Evolutionary conservation across 1,140 invertebrate genomes (phyloP), one percentile per base, ranked within the genome.

Genomic region (Monochamus saltuarius): DNA sequence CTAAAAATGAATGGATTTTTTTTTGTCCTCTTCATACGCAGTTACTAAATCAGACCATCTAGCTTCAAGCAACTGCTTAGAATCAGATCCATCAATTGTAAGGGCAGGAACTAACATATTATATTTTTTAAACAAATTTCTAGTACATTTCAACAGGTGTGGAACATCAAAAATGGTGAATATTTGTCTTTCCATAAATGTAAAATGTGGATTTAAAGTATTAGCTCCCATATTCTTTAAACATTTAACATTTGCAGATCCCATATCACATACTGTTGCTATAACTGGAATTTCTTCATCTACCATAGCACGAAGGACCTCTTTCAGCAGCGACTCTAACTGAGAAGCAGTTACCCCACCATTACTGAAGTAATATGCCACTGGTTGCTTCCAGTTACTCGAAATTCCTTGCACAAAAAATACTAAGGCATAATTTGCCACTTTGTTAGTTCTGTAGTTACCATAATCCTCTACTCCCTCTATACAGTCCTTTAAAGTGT

Each of bases 261-360:
- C 62, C 62, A 64, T 64, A 38, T 64, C 51, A 42, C 62, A 64
- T 35, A 64, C 50, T 7, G 58, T 55, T 11, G 51, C 46, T 42
- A 64, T 52, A 51, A 64, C 43, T 49, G 60, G 22, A 14, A 61
- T 43, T 54, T 19, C 29, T 9, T 8, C 52, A 19, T 40, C 22
- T 29, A 29, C 2, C 22, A 29, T 29, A 29, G 22, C 22, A 29
- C 22, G 22, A 29, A 29, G 22, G 6, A 29, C 22, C 2, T 29
- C 22, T 29, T 29, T 29, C 22, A 29, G 6, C 22, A 29, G 22
- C 6, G 22, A 29, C 22, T 29, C 22, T 29, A 29, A 29, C 22
- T 29, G 22, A 29, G 6, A 29, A 29, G 22, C 2, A 29, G 22
- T 29, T 29, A 29, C 22, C 22, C 22, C 6, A 6, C 22, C 22